Evolutionary conservation across 1,140 invertebrate species (phyloP), one percentile per base, ranked within the genome.

Genomic region (Andrena cerasifolii): DNA sequence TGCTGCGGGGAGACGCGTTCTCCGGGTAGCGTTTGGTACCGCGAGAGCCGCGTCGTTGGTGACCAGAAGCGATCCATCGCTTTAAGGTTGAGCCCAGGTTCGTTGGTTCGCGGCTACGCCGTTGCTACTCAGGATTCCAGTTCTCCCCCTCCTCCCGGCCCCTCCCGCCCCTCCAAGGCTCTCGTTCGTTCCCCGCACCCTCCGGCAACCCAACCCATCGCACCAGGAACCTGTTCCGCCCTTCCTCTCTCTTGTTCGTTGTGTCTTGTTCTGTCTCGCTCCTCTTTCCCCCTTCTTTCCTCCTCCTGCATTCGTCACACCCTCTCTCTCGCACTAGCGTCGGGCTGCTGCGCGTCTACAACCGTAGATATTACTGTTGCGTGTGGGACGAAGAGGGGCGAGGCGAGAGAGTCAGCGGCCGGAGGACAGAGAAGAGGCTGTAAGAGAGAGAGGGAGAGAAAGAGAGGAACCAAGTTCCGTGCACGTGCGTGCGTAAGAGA

Each of bases 111-210:
- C 89, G 89, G 89, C 90, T 91, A 90, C 89, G 90, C 89, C 90
- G 91, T 91, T 92, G 91, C 91, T 93, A 92, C 91, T 91, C 91
- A 90, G 90, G 88, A 93, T 92, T 92, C 91, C 90, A 91, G 90
- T 92, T 89, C 88, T 90, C 87, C 85, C 88, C 82, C 88, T 85
- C 83, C 81, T 76, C 71, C 62, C 74, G n/a, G n/a, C n/a, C 36
- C 73, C 43, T 31, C 71, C 33, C 70, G 36, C 72, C 54, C 74
- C 58, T 26, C 54, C 36, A 10, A 5, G 49, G 51, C 73, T 43
- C 79, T 59, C 76, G 62, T 56, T 59, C 47, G 80, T 84, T 77
- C 78, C 85, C 71, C 78, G 74, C 81, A 47, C 86, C 78, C 84
- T 85, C 74, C 87, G 80, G 82, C 85, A 84, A 84, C 88, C 87